Percentiles rank a stretch among this genome's conserved stretches.
phyloP scores from a whole-genome alignment of 2,113 vertebrate genomes.

The Varanus komodoensis region DNA sequence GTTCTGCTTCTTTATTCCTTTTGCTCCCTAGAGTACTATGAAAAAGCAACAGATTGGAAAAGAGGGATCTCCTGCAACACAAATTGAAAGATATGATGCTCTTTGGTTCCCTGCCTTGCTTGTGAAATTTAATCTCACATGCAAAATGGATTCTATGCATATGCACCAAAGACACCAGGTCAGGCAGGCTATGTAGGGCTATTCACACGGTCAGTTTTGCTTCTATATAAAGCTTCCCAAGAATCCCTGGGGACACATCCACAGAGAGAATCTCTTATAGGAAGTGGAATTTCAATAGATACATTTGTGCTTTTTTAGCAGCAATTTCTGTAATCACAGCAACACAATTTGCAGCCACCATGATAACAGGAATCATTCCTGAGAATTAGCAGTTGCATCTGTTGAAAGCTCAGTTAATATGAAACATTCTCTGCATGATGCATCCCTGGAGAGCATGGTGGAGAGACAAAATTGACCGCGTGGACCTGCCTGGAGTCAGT shows the following conservation, averaged over 20 bases:
- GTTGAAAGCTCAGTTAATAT: constrained; percentile 23
- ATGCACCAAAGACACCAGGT: not conserved
- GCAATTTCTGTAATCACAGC: constrained; percentile 23
- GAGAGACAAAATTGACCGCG: constrained; percentile 50
- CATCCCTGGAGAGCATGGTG: not conserved
- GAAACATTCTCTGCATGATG: constrained; percentile 13
- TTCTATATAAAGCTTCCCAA: not conserved
- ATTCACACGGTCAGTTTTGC: constrained; percentile 1
- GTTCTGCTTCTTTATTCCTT: not conserved
- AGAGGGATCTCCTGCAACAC: not conserved
- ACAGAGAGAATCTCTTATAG: not conserved
- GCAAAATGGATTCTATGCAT: not conserved
- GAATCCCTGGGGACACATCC: not conserved
- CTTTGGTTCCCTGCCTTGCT: not conserved
- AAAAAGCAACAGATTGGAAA: not conserved
- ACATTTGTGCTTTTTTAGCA: not conserved
- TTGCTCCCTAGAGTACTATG: not conserved
- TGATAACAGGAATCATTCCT: constrained; percentile 19
- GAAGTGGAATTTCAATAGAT: not conserved
- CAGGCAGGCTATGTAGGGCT: not conserved
- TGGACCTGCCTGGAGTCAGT: constrained; percentile 30
- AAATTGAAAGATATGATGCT: not conserved
- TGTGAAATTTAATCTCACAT: not conserved
- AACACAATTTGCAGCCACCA: constrained; percentile 11
- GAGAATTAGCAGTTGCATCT: constrained; percentile 5